Evolutionary conservation across 2,888 invertebrate genomes (phyloP).

Genomic region (Spodoptera littoralis): DNA sequence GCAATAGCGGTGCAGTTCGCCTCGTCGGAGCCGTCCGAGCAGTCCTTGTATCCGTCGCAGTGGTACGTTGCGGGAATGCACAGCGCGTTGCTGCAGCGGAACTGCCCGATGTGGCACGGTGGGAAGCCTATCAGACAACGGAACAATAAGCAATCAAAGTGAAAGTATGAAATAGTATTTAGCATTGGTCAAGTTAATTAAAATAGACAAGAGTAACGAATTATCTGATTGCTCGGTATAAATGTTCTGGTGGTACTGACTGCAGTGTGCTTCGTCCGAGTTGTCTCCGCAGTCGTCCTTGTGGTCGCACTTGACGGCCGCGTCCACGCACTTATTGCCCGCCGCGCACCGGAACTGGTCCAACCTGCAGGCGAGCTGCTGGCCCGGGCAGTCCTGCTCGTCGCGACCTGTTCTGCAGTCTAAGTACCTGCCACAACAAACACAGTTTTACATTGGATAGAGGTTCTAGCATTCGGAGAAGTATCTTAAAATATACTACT

Average conservation of each 20-base stretch:
- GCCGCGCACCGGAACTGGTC: constrained; percentile 96
- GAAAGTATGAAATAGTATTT: too few species aligned
- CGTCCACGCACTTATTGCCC: constrained; percentile 94
- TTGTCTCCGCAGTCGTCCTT: constrained; percentile 97
- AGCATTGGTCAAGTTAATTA: too few species aligned
- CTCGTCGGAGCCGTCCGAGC: constrained; percentile 97
- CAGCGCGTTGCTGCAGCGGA: constrained; percentile 96
- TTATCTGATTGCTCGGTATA: too few species aligned
- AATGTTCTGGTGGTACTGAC: constrained; percentile 82
- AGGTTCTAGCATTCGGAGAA: not conserved
- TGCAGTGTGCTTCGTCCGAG: constrained; percentile 96
- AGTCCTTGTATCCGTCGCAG: constrained; percentile 96
- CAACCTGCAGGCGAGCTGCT: constrained; percentile 90
- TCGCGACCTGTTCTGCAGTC: constrained; percentile 96
- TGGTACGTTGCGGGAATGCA: constrained; percentile 97
- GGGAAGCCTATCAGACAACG: constrained; percentile 91
- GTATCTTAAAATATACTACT: not conserved
- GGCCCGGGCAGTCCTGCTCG: constrained; percentile 92
- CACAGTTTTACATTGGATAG: not conserved
- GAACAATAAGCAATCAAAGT: too few species aligned
- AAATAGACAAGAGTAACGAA: too few species aligned
- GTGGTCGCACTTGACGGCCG: constrained; percentile 93
- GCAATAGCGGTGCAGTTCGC: constrained; percentile 95
- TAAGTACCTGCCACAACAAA: constrained; percentile 83
- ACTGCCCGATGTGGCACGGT: constrained; percentile 96